Evolutionary conservation across 1,140 invertebrate species (phyloP), one percentile per base, ranked within the genome.

Genomic region (Pemphigus obesinymphae): DNA sequence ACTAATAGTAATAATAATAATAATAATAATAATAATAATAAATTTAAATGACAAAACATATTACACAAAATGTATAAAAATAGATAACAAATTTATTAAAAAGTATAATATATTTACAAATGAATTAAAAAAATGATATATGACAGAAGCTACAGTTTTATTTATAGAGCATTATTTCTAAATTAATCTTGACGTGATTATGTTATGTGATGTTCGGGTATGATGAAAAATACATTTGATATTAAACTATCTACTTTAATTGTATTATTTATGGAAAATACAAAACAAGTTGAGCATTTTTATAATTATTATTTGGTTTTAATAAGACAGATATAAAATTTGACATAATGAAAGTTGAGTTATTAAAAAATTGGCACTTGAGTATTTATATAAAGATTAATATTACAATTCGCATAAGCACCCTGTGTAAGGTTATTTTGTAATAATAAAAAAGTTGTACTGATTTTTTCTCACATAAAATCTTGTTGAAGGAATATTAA

Each of bases 61-160:
- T 80, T 80, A 80, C 23, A 80, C 37, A 70, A 61, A 80, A 61
- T 80, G 50, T 80, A 80, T 61, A 80, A 80, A 80, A 80, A 80
- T 80, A 80, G 37, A 80, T 80, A 80, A 80, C 75, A 80, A 80
- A 80, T 80, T 40, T 80, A 40, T 72, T 61, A 61, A 58, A 31
- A 76, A 61, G 34, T 80, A 80, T 43, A 80, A 58, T 58, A 43
- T 80, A 80, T 63, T 48, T 80, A 80, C 75, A 80, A 2, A 58
- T 80, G 55, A 43, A 61, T 40, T 53, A 10, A 58, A 80, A 76
- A 43, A 58, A 63, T 45, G 13, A 40, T 37, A 29, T 43, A 80
- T 40, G 50, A 61, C 11, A 31, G 20, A 29, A 43, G 6, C 23
- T 80, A 43, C 13, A 37, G 23, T 43, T 43, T 61, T 45, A 61